Base-by-base conservation (phyloP, 64 coral and sea anemone species). In the Cladopsammia gracilis region DNA sequence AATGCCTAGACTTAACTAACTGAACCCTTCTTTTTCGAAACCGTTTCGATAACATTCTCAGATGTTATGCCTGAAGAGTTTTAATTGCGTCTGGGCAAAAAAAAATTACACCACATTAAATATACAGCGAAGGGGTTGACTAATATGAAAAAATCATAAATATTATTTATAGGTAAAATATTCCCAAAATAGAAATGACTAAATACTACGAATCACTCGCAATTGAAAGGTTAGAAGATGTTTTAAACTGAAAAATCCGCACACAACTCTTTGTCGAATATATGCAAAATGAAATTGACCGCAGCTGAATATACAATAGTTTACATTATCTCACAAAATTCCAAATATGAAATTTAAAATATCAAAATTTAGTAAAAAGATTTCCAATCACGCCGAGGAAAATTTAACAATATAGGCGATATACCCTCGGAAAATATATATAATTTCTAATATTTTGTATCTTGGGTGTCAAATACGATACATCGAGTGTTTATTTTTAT, bases 301-400 rank as follows among this genome's bases (percentile, higher is more conserved):
- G 60, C 80, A 66, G 61, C 44, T 84, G 80, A 16, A 15, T 50
- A 23, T 64, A 68, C 14, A 68, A 48, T 48, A 20, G 7, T 67
- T 20, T 67, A 51, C 62, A 84, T 84, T 62, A 84, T 61, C 79
- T 12, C 15, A 68, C 4, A 84, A 83, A 48, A 84, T 84, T 84
- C 61, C 80, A 67, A 84, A 84, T 22, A 48, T 50, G 62, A 68
- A 84, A 82, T 67, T 49, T 62, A 22, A 67, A 84, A 84, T 68
- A 67, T 67, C 80, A 67, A 84, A 48, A 84, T n/a, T 6, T 49
- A 47, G 4, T 64, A 3, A 4, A 44, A 62, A 6, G 24, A 82
- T n/a, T 82, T 64, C 18, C 19, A 49, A 22, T 68, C 62, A 84
- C 16, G n/a, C 19, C 1, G 25, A 19, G 9, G 43, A 83, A 66